Conservation (phyloP, 1,140 invertebrate genomes). For the Drosophila nigrodunni region DNA sequence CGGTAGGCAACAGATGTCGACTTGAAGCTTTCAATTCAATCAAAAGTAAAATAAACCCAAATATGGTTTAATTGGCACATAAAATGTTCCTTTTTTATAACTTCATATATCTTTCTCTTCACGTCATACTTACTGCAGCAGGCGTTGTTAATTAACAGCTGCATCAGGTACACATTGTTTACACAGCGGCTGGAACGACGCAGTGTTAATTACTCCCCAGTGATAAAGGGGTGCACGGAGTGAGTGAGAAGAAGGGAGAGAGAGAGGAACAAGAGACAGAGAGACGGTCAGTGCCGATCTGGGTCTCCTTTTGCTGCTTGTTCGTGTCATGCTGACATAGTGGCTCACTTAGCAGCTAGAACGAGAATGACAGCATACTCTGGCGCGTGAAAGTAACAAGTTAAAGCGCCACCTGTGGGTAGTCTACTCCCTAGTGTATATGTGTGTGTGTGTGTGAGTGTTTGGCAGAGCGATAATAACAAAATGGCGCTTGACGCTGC, state of each 20-base stretch:
- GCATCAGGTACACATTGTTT: conserved; percentile 71
- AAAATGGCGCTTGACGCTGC: conserved; percentile 41
- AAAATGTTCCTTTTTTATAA: conserved; percentile 3
- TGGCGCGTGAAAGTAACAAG: conserved; percentile 63
- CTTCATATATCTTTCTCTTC: background rate
- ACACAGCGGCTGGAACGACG: conserved; percentile 59
- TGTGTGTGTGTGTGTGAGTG: background rate
- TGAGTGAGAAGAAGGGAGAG: background rate
- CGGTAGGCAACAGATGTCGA: too few species aligned
- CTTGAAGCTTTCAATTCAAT: background rate
- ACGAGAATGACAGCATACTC: conserved; percentile 46
- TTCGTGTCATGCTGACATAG: conserved; percentile 63
- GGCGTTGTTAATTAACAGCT: conserved; percentile 72
- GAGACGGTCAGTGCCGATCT: background rate
- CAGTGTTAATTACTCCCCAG: conserved; percentile 80
- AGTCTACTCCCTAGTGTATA: background rate
- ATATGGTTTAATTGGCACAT: background rate
- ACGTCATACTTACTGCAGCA: conserved; percentile 36
- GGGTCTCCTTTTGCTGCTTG: background rate
- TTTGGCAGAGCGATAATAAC: conserved; percentile 48
- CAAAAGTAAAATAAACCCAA: background rate
- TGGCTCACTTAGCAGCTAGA: conserved; percentile 67
- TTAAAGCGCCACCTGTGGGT: conserved; percentile 74
- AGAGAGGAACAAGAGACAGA: background rate
- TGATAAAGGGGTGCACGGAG: background rate